These are phyloP conservation scores for Brienomyrus longianalis DNA, from an alignment of 2,113 vertebrate species.

Conservation along the genomic window DNA sequence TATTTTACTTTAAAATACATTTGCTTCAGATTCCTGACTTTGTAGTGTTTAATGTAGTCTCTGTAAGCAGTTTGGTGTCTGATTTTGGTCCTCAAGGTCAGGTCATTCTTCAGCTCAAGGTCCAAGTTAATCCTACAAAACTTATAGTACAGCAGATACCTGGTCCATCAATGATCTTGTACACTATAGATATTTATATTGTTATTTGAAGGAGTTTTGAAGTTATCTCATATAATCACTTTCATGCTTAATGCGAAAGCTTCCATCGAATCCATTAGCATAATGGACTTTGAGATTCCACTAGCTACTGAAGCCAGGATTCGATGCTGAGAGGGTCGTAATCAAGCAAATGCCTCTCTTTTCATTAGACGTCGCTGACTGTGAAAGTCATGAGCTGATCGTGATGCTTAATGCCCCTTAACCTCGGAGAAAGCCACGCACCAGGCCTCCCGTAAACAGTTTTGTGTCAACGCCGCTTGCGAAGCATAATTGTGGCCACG, in stretches of 20 bases:
- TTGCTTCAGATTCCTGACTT: neutral
- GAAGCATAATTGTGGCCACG: neutral
- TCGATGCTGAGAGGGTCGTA: conserved; percentile 11
- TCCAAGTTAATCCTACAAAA: neutral
- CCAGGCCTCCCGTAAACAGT: neutral
- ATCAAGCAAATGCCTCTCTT: conserved; percentile 22
- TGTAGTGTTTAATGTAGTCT: neutral
- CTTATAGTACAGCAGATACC: neutral
- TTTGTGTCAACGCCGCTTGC: neutral
- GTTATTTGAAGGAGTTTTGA: neutral
- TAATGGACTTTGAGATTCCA: conserved; percentile 20
- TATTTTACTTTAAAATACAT: neutral
- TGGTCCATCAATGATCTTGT: neutral
- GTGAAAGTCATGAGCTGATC: conserved; percentile 21
- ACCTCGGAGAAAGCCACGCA: conserved; percentile 10
- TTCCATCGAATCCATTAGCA: neutral
- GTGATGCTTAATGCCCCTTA: conserved; percentile 15
- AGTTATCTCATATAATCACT: neutral
- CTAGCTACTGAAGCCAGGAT: conserved; percentile 3
- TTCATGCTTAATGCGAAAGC: neutral
- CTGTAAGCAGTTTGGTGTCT: neutral
- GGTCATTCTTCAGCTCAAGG: neutral
- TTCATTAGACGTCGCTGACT: conserved; percentile 22
- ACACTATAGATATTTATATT: neutral
- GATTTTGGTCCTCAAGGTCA: neutral